Evolutionary conservation across 2,888 invertebrate species (phyloP), one percentile per base, ranked within the genome.

Genomic region (Plebejus melissa): DNA sequence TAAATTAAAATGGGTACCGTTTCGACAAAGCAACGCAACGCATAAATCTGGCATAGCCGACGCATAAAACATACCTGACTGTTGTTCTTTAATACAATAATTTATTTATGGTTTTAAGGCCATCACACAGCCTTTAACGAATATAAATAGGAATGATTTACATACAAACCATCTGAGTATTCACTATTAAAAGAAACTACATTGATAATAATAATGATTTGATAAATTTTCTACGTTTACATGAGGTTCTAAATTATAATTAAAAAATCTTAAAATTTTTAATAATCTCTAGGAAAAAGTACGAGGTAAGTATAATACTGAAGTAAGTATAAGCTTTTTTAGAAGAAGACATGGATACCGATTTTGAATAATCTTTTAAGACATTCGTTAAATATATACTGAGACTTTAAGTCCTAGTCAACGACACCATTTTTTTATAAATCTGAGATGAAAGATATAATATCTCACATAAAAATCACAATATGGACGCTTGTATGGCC

Each of bases 41-140:
- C 46, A 46, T 9, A 46, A 46, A 46, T 46, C 0, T 46, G 46
- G 46, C 46, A 9, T 46, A 46, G 46, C 4, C 54, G 54, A 16
- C 54, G 0, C 46, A 28, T 5, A 32, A 72, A 54, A 72, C 32
- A 72, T 9, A 72, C 50, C 50, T 72, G 72, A 50, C 54, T 72
- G 72, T 71, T 71, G 28, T 54, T 46, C 1, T 54, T 28, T 32
- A 1, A 71, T 71, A 71, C 22, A 46, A 46, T 72, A 50, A 54
- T 54, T 60, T 54, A 72, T 72, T 46, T 54, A 72, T 72, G 72
- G 50, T 72, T 70, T 69, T 71, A 72, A 72, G 72, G 72, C 72
- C 54, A 72, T 50, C 50, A 54, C 72, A 72, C 72, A 72, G 72
- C 72, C 72, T 72, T 72, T 72, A 54, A 72, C 50, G 32, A 72